A percentile compares a stretch with the other conserved stretches of the same genome.
These are phyloP conservation scores for Drosophila cardini DNA, from an alignment of 1,140 invertebrate genomes.

Conservation along the genomic window DNA sequence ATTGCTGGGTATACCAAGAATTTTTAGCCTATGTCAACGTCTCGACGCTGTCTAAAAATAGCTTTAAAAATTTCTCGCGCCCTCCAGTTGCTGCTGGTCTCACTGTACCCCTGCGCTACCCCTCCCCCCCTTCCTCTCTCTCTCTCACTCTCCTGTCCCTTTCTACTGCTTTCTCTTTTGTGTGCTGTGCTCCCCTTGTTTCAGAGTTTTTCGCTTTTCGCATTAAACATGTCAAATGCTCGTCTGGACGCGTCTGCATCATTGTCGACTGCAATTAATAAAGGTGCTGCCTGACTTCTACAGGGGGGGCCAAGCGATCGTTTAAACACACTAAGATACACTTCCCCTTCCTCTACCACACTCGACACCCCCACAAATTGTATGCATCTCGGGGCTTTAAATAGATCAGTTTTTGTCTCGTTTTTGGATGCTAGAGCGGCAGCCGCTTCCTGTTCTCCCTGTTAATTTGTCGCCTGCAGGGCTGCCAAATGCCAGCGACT, in stretches of 20 bases:
- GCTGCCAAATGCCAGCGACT: constrained; percentile 44
- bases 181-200: not conserved
- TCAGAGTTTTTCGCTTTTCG: constrained; percentile 72
- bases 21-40: constrained; percentile 74
- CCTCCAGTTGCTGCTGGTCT: constrained; percentile 18
- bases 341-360: not conserved
- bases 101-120: constrained; percentile 5
- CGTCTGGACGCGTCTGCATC: constrained; percentile 63
- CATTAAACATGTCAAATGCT: constrained; percentile 81
- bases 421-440: not conserved
- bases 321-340: constrained; percentile 6
- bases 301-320: constrained; percentile 29
- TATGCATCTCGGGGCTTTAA: constrained; percentile 39
- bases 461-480: constrained; percentile 62
- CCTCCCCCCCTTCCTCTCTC: not conserved
- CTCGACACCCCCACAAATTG: not conserved
- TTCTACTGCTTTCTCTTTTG: not conserved
- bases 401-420: constrained; percentile 46
- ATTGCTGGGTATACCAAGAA: constrained; percentile 39
- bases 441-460: constrained; percentile 16
- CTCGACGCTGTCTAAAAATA: constrained; percentile 60
- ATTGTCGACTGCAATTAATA: constrained; percentile 79
- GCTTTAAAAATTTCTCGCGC: constrained; percentile 21
- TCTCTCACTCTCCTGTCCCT: not conserved
- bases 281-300: constrained; percentile 57